Percentiles rank a stretch among this genome's conserved stretches.
Conservation (phyloP, 2,113 vertebrate genomes). For the Serilophus lunatus region DNA sequence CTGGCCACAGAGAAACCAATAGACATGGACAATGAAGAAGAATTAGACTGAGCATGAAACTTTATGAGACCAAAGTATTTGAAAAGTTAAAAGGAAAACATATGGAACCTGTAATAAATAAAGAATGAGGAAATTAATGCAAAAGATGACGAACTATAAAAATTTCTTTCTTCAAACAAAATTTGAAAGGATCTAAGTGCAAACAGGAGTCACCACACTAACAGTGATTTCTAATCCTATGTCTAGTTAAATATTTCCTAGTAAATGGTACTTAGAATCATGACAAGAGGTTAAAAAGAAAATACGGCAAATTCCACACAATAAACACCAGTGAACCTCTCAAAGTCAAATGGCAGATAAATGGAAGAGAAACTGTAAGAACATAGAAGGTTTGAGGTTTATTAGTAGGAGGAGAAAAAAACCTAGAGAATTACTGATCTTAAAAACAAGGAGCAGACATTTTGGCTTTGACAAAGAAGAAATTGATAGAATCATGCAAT, state of each 20-base stretch:
- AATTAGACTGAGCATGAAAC: not conserved
- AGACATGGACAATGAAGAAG: not conserved
- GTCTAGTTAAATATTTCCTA: not conserved
- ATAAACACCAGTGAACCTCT: not conserved
- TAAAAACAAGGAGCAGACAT: not conserved
- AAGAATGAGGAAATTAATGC: not conserved
- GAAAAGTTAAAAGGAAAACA: not conserved
- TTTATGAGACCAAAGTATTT: not conserved
- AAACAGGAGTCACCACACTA: not conserved
- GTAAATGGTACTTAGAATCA: not conserved
- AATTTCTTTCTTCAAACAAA: not conserved
- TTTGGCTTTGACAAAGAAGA: not conserved
- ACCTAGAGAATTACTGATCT: not conserved
- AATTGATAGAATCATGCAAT: not conserved
- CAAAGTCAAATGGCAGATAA: not conserved
- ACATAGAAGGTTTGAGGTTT: not conserved
- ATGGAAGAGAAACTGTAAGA: not conserved
- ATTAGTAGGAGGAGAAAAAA: not conserved
- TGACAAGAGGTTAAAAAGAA: not conserved
- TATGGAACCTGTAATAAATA: not conserved
- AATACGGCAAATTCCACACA: not conserved
- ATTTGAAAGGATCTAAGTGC: not conserved
- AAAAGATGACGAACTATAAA: not conserved
- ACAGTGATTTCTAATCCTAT: not conserved
- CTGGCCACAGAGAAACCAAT: too few species aligned